phyloP scores from a whole-genome alignment of 2,888 invertebrate genomes.

The Agrotis exclamationis region DNA sequence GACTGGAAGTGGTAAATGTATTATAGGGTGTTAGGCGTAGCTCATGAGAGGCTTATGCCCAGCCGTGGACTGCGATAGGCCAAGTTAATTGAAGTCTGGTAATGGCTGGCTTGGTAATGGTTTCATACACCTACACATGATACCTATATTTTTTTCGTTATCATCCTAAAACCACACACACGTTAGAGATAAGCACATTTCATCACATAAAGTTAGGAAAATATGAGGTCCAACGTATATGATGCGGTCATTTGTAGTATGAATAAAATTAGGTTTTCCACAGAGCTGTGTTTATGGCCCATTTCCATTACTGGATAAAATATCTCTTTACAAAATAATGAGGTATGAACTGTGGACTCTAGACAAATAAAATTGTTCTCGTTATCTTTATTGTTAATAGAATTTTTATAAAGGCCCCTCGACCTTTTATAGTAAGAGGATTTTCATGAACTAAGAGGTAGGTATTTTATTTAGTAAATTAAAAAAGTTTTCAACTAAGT shows the following conservation, averaged over 20 bases:
- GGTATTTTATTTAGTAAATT: not conserved
- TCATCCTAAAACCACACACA: slow-evolving; percentile 14
- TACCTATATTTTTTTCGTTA: not conserved
- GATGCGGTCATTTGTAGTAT: slow-evolving; percentile 38
- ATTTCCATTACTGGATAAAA: slow-evolving; percentile 40
- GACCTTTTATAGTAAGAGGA: slow-evolving; percentile 6
- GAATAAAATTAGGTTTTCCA: slow-evolving; percentile 42
- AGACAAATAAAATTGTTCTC: slow-evolving; percentile 45
- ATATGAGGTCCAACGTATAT: slow-evolving; percentile 20
- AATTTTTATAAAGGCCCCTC: slow-evolving; percentile 8
- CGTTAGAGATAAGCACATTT: slow-evolving; percentile 4
- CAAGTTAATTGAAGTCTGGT: not conserved
- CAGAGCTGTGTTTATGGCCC: slow-evolving; percentile 31
- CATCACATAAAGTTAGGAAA: slow-evolving; percentile 17
- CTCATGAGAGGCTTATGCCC: no score
- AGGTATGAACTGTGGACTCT: slow-evolving; percentile 32
- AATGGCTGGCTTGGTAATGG: not conserved
- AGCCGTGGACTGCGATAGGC: no score
- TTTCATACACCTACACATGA: not conserved
- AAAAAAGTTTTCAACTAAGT: no score
- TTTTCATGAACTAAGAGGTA: not conserved
- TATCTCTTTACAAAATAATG: slow-evolving; percentile 41
- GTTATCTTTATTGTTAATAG: slow-evolving; percentile 35
- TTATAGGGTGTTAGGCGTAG: no score
- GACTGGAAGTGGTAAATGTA: no score